phyloP scores from a whole-genome alignment of 2,113 vertebrate genomes.

The Mustelus asterias region DNA sequence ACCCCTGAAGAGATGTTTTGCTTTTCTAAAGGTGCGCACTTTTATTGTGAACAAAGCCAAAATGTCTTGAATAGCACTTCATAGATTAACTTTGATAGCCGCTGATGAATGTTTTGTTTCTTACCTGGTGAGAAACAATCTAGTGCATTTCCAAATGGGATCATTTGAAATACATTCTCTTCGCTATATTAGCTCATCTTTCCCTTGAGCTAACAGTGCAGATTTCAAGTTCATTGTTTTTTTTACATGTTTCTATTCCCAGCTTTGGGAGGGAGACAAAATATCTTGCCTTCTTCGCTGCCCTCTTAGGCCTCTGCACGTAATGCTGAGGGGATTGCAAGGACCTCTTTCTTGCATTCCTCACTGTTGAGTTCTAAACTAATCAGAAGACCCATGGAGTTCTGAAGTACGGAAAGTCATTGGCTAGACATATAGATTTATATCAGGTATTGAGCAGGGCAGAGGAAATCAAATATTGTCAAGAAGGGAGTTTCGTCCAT shows the following conservation, averaged over 20 bases:
- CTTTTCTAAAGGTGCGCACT: not conserved
- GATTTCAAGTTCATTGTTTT: not conserved
- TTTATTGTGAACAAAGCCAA: not conserved
- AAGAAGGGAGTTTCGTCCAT: not conserved
- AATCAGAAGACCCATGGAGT: not conserved
- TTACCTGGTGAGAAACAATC: not conserved
- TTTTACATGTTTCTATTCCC: not conserved
- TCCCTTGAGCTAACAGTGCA: not conserved
- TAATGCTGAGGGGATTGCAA: not conserved
- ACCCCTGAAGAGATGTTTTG: not conserved
- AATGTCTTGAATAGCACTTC: not conserved
- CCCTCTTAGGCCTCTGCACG: not conserved
- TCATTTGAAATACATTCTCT: not conserved
- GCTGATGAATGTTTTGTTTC: not conserved
- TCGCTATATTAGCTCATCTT: not conserved
- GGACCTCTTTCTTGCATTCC: not conserved
- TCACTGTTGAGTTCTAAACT: not conserved
- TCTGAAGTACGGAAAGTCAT: not conserved
- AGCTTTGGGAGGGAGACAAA: not conserved
- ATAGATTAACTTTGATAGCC: not conserved
- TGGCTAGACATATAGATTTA: too few relatives aligned
- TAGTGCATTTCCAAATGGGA: not conserved
- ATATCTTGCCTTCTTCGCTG: not conserved
- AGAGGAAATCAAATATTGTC: not conserved
- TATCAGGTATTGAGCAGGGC: not conserved